Evolutionary conservation across 2,888 invertebrate species (phyloP), one percentile per base, ranked within the genome.

Genomic region (Candidula unifasciata): DNA sequence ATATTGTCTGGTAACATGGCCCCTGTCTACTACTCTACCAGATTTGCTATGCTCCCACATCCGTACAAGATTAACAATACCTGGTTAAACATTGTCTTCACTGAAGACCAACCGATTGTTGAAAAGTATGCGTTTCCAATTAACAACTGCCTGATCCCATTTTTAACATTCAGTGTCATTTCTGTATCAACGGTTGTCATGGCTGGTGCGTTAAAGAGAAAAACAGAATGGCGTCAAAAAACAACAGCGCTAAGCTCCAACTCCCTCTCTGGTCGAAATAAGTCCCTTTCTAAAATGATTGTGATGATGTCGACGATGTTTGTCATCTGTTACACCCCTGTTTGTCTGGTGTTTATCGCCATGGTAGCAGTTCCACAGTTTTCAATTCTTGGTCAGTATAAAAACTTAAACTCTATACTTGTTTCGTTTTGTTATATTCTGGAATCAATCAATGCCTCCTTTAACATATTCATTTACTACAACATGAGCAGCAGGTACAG

Each of bases 381-480:
- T 16, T 44, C 64, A 2, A 66, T 79, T 24, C 44, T 37, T 16
- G 79, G 79, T 2, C 33, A n/a, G 6, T 79, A n/a, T 30, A 37
- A 37, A 27, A 79, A 79, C 27, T 30, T 60, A 6, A 37, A 44
- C n/a, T 13, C 1, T 5, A 66, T 79, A 35, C 27, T 79, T 1
- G 33, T 64, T 44, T 64, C 64, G 6, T 79, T 66, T 35, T n/a
- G 37, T 66, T 79, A 60, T 24, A 44, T 68, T 2, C 30, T 79
- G n/a, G 79, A 79, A 24, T 64, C 64, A 24, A 64, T 66, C 21
- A 79, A 79, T 18, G 54, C 79, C 2, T 66, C 79, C 0, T 66
- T 79, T 10, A 79, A 79, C 27, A 79, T 79, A 18, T 79, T 79
- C 68, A 79, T 79, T 13, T 79, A 79, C 27, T 79, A 68, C 18